A percentile compares a stretch with the other conserved stretches of the same genome.
phyloP scores from a whole-genome alignment of 2,888 invertebrate species.

The Subacronicta megacephala region DNA sequence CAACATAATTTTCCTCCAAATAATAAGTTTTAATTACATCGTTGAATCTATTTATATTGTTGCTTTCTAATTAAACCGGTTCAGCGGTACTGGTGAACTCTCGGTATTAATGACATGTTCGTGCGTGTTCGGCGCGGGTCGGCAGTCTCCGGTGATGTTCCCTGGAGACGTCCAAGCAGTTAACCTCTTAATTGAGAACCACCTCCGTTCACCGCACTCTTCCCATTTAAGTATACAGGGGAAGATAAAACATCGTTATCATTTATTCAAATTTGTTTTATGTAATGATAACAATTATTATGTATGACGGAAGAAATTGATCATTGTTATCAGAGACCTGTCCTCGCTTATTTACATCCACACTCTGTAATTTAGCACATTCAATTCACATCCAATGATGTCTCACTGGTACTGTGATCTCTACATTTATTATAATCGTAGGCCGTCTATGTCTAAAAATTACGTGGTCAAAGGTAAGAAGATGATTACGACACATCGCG shows the following conservation, averaged over 20 bases:
- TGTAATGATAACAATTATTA: too few species aligned
- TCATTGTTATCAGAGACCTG: conserved; percentile 43
- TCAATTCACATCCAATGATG: too few species aligned
- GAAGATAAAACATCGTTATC: conserved; percentile 38
- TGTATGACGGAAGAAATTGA: conserved; percentile 27
- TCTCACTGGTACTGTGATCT: too few species aligned
- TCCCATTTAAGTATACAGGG: conserved; percentile 42
- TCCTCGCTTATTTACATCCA: too few species aligned
- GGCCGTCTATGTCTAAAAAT: too few species aligned
- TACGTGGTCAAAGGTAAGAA: too few species aligned
- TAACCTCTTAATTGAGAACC: conserved; percentile 43
- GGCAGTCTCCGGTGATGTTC: neutral
- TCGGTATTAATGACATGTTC: conserved; percentile 17
- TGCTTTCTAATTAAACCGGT: neutral
- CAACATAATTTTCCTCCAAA: neutral
- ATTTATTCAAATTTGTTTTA: too few species aligned
- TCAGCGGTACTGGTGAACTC: conserved; percentile 5
- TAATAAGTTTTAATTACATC: conserved; percentile 1
- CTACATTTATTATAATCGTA: too few species aligned
- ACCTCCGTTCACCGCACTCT: conserved; percentile 4
- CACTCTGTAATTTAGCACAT: too few species aligned
- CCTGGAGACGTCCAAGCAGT: conserved; percentile 24
- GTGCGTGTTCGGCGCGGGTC: neutral
- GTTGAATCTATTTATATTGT: conserved; percentile 5
- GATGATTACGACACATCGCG: too few species aligned